These are phyloP conservation scores for Cairina moschata DNA, from an alignment of 2,113 vertebrate genomes.

Conservation along the genomic window DNA sequence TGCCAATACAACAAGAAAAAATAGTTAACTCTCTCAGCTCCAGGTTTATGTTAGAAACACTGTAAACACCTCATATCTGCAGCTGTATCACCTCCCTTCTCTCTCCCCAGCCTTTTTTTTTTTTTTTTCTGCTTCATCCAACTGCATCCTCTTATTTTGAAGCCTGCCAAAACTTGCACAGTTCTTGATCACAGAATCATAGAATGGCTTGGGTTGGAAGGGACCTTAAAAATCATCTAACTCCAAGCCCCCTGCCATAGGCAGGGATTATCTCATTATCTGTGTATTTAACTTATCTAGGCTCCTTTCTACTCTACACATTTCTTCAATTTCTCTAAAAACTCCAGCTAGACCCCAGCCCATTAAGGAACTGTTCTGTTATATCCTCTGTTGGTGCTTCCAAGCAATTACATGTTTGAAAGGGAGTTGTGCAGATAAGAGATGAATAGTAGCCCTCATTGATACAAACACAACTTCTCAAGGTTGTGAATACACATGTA, in stretches of 20 bases:
- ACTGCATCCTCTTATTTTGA: not conserved
- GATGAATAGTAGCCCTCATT: not conserved
- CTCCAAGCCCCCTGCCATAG: too few relatives aligned
- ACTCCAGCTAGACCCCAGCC: not conserved
- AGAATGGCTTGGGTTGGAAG: too few relatives aligned
- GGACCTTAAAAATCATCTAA: too few relatives aligned
- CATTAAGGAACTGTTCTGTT: not conserved
- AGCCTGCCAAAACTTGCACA: not conserved
- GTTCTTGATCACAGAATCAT: not conserved
- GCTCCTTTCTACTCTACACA: not conserved
- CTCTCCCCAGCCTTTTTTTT: rapidly evolving
- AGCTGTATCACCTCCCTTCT: not conserved
- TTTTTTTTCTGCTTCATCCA: not conserved
- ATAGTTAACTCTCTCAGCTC: not conserved
- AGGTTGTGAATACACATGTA: not conserved
- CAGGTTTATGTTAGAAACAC: not conserved
- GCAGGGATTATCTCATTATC: not conserved
- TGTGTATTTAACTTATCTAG: not conserved
- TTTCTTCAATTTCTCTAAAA: not conserved
- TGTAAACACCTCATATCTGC: not conserved
- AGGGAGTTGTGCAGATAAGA: not conserved
- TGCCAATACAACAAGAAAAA: not conserved
- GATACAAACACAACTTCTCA: not conserved
- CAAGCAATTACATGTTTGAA: not conserved
- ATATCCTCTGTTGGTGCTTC: not conserved